phyloP scores from a whole-genome alignment of 2,888 invertebrate genomes.

The Zygogramma bicolorata region DNA sequence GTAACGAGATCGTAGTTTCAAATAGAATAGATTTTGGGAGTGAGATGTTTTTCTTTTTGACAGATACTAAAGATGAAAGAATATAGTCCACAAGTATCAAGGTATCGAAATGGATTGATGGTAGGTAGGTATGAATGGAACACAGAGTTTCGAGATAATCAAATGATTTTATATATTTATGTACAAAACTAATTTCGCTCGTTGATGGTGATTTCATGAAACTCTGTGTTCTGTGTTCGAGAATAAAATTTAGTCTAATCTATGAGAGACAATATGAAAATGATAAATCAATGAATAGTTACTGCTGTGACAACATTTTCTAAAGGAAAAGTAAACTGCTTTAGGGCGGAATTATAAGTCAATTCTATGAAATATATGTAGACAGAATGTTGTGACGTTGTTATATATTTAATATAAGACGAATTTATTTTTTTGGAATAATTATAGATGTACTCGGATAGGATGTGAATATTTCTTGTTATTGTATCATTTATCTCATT shows the following conservation, averaged over 20 bases:
- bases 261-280: slow-evolving; percentile 45
- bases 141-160: not conserved
- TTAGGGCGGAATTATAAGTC: slow-evolving; percentile 53
- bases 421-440: slow-evolving; percentile 44
- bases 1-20: slow-evolving; percentile 65
- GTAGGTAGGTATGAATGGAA: slow-evolving; percentile 43
- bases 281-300: slow-evolving; percentile 12
- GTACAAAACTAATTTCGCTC: not conserved
- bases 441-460: not conserved
- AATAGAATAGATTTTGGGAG: slow-evolving; percentile 63
- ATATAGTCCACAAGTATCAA: slow-evolving; percentile 67
- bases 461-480: not conserved
- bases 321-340: slow-evolving; percentile 35
- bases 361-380: slow-evolving; percentile 57
- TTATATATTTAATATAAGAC: slow-evolving; percentile 44
- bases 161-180: not conserved
- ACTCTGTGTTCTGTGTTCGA: slow-evolving; percentile 22
- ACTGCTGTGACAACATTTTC: slow-evolving; percentile 40
- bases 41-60: slow-evolving; percentile 72
- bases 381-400: slow-evolving; percentile 54
- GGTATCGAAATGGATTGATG: slow-evolving; percentile 38
- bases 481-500: not conserved
- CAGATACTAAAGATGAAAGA: slow-evolving; percentile 83
- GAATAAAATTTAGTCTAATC: slow-evolving; percentile 22
- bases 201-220: slow-evolving; percentile 22